phyloP scores from a whole-genome alignment of 2,888 invertebrate species.

The Ypsolopha scabrella region DNA sequence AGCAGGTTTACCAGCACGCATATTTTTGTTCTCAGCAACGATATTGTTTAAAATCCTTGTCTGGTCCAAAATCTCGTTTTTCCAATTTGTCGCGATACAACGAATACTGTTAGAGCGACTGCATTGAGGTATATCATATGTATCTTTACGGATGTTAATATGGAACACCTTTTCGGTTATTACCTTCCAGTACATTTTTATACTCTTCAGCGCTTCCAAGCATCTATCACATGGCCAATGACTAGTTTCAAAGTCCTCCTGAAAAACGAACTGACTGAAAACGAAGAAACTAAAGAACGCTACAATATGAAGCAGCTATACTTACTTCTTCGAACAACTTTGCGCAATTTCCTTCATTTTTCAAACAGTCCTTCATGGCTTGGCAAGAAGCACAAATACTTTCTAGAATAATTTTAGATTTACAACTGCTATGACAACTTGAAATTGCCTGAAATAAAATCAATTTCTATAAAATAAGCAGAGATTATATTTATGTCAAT shows the following conservation, averaged over 20 bases:
- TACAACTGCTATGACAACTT: conserved; percentile 48
- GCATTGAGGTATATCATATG: neutral
- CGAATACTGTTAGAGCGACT: conserved; percentile 15
- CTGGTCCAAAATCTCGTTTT: neutral
- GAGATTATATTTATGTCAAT: too few species aligned
- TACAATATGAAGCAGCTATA: neutral
- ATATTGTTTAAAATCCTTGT: neutral
- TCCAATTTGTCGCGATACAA: neutral
- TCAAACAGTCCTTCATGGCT: conserved; percentile 42
- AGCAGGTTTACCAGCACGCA: too few species aligned
- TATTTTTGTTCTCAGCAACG: too few species aligned
- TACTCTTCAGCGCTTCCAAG: conserved; percentile 47
- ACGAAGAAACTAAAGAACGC: too few species aligned
- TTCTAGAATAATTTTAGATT: conserved; percentile 46
- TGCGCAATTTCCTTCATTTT: conserved; percentile 31
- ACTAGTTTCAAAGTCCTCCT: conserved; percentile 56
- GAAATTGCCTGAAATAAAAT: conserved; percentile 27
- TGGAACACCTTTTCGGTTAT: conserved; percentile 46
- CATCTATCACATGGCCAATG: conserved; percentile 59
- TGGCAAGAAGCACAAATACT: conserved; percentile 45
- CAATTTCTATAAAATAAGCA: neutral
- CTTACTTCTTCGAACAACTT: conserved; percentile 50
- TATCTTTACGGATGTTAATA: conserved; percentile 14
- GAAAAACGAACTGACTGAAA: conserved; percentile 9
- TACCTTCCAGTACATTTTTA: conserved; percentile 59